These are phyloP conservation scores for Anomalospiza imberbis DNA, from an alignment of 2,797 vertebrate species.

Conservation along the genomic window DNA sequence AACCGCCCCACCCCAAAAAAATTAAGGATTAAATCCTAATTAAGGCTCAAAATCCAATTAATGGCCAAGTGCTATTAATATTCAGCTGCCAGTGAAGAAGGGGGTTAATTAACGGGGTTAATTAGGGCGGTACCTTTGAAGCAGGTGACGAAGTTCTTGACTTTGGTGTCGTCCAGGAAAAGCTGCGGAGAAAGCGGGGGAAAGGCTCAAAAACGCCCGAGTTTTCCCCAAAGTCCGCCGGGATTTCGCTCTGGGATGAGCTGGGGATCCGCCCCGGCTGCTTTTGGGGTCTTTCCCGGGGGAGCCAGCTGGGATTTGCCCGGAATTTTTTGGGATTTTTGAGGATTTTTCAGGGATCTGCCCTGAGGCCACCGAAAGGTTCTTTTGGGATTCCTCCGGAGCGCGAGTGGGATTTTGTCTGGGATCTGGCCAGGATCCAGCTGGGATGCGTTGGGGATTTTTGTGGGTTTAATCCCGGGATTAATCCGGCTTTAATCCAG, in stretches of 20 bases:
- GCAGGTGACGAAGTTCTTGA: neutral
- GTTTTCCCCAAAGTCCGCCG: neutral
- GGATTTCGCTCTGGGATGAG: neutral
- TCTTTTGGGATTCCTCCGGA: too few relatives aligned
- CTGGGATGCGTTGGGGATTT: too few relatives aligned
- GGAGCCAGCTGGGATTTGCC: neutral
- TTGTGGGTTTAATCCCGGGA: too few relatives aligned
- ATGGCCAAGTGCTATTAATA: neutral
- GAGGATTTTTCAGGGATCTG: too few relatives aligned
- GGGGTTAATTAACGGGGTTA: neutral
- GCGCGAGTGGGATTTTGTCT: neutral
- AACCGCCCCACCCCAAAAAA: too few relatives aligned
- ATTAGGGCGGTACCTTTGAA: neutral
- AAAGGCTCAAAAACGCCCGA: neutral
- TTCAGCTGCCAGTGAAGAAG: neutral
- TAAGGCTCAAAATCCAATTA: too few relatives aligned
- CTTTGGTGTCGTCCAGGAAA: neutral
- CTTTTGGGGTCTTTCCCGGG: neutral
- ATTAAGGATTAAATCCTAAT: neutral
- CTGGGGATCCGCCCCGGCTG: neutral
- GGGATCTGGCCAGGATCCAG: neutral
- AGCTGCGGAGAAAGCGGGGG: neutral
- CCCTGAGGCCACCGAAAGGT: too few relatives aligned
- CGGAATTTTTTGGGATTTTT: too few relatives aligned
- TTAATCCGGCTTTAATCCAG: too few relatives aligned